phyloP scores from a whole-genome alignment of 2,113 vertebrate species.

The Numenius arquata region DNA sequence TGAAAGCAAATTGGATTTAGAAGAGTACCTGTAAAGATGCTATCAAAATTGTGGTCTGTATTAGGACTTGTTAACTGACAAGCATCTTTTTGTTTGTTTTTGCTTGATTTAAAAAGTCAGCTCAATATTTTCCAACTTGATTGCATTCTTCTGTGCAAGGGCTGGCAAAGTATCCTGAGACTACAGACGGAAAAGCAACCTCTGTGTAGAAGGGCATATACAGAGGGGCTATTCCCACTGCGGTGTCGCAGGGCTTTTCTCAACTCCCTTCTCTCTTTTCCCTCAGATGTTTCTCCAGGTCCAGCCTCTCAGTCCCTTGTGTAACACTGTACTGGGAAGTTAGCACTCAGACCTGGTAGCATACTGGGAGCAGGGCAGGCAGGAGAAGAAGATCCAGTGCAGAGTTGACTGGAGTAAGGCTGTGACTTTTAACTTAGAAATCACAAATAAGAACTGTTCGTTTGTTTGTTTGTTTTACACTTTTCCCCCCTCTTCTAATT shows the following conservation, averaged over 20 bases:
- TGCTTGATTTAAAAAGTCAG: neutral
- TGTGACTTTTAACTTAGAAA: neutral
- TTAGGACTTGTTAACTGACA: neutral
- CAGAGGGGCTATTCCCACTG: neutral
- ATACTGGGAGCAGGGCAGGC: neutral
- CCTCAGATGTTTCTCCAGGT: neutral
- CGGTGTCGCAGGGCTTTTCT: neutral
- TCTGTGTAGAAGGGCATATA: neutral
- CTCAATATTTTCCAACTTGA: neutral
- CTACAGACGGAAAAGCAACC: neutral
- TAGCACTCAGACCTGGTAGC: neutral
- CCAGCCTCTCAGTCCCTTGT: neutral
- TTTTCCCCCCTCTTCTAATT: neutral
- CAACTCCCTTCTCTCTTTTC: neutral
- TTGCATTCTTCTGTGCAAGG: neutral
- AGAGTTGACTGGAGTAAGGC: neutral
- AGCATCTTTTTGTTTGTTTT: neutral
- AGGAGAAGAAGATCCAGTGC: neutral
- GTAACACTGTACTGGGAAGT: neutral
- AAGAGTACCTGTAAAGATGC: neutral
- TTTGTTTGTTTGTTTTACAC: neutral
- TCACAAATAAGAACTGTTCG: neutral
- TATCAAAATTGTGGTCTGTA: neutral
- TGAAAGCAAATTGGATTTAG: neutral
- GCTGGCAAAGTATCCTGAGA: neutral